A percentile compares a stretch with the other conserved stretches of the same genome.
phyloP scores from a whole-genome alignment of 2,113 vertebrate species.

The Clarias gariepinus region DNA sequence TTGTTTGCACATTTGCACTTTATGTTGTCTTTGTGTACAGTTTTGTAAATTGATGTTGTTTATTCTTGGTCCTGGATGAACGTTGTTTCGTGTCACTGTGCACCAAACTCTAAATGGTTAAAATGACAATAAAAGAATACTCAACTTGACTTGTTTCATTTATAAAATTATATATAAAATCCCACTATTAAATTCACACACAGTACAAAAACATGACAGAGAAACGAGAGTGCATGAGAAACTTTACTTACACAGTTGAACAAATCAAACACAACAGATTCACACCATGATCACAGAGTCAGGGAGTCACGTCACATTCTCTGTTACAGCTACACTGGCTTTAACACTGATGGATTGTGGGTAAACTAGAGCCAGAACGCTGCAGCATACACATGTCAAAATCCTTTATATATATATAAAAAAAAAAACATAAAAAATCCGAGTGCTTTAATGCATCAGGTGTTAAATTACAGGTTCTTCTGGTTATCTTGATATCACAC shows the following conservation, averaged over 20 bases:
- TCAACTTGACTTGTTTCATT: not conserved
- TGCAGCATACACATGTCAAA: not conserved
- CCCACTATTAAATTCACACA: not conserved
- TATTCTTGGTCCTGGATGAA: too few species aligned
- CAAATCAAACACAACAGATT: conserved; percentile 11
- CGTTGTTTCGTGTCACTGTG: too few species aligned
- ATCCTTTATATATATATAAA: not conserved
- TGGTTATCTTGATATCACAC: not conserved
- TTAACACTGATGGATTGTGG: conserved; percentile 7
- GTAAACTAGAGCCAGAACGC: not conserved
- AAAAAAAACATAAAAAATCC: too few species aligned
- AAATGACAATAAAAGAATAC: too few species aligned
- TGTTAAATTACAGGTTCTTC: not conserved
- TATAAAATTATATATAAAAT: not conserved
- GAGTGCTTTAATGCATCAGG: not conserved
- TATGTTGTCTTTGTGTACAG: too few species aligned
- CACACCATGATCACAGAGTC: not conserved
- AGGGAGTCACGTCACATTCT: not conserved
- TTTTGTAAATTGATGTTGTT: too few species aligned
- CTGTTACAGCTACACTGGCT: not conserved
- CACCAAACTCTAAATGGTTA: too few species aligned
- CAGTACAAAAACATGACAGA: not conserved
- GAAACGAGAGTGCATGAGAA: not conserved
- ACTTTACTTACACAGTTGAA: conserved; percentile 12
- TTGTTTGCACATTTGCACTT: too few species aligned